Percentiles rank a stretch among this genome's conserved stretches.
phyloP scores from a whole-genome alignment of 1,140 invertebrate genomes.

The Carposina sasakii region DNA sequence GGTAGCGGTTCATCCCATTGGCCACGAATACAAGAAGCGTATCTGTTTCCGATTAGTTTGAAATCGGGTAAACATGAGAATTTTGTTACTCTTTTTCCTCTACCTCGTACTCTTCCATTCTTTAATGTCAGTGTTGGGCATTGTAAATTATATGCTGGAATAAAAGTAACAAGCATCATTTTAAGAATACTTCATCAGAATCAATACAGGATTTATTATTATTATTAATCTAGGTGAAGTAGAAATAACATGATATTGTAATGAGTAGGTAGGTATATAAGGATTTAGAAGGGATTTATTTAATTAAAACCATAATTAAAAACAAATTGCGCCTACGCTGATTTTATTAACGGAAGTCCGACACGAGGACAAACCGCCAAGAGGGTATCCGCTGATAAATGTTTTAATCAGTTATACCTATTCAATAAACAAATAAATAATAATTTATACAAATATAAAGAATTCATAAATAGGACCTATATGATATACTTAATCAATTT shows the following conservation, averaged over 20 bases:
- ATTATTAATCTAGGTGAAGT: neutral
- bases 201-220: neutral
- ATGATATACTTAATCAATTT: no score
- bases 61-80: slow-evolving; percentile 74
- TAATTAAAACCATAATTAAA: no score
- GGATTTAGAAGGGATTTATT: no score
- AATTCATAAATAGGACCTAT: no score
- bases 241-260: neutral
- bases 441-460: no score
- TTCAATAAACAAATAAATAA: no score
- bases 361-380: no score
- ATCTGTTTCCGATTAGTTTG: slow-evolving; percentile 76
- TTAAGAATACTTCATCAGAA: neutral
- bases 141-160: neutral
- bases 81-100: slow-evolving; percentile 66
- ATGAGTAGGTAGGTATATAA: neutral
- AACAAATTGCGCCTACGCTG: no score
- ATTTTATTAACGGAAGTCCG: no score
- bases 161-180: neutral
- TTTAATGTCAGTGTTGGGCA: slow-evolving; percentile 40
- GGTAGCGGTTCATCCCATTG: slow-evolving; percentile 76
- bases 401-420: no score
- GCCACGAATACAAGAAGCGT: slow-evolving; percentile 74
- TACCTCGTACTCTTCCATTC: slow-evolving; percentile 46
- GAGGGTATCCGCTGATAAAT: no score